Percentiles rank a stretch among this genome's conserved stretches.
These are phyloP conservation scores for Zaprionus ornatus DNA, from an alignment of 1,140 invertebrate species.

Conservation along the genomic window DNA sequence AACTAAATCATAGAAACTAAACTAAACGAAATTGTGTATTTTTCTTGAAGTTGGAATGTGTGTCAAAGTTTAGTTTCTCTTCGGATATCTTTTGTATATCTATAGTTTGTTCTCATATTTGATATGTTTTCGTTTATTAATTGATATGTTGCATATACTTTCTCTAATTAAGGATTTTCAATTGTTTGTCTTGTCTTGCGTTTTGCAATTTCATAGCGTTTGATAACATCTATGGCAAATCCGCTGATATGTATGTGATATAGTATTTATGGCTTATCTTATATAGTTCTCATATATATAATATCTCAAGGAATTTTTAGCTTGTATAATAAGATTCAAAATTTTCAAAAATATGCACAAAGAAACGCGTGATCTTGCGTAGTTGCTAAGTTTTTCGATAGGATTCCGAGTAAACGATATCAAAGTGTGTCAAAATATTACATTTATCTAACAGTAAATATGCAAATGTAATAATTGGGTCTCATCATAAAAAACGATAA, in stretches of 20 bases:
- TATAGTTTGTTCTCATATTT: conserved; percentile 57
- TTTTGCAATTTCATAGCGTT: conserved; percentile 25
- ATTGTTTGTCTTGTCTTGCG: conserved; percentile 34
- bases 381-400: conserved; percentile 27
- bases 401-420: conserved; percentile 37
- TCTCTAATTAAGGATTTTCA: conserved; percentile 36
- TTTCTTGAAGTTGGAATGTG: conserved; percentile 12
- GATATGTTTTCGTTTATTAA: conserved; percentile 67
- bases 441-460: conserved; percentile 27
- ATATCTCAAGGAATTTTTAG: conserved; percentile 28
- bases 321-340: conserved; percentile 42
- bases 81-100: conserved; percentile 9
- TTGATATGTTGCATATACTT: conserved; percentile 76
- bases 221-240: conserved; percentile 36
- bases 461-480: conserved; percentile 31
- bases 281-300: conserved; percentile 33
- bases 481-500: conserved; percentile 42
- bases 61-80: conserved; percentile 17
- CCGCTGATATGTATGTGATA: conserved; percentile 77
- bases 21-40: conserved; percentile 18
- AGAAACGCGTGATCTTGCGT: conserved; percentile 45
- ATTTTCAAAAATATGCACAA: conserved; percentile 69
- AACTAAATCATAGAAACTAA: neutral
- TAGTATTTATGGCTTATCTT: conserved; percentile 62
- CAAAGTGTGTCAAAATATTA: conserved; percentile 35